Evolutionary conservation across 2,888 invertebrate species (phyloP), one percentile per base, ranked within the genome.

Genomic region (Drosophila imparisetae): DNA sequence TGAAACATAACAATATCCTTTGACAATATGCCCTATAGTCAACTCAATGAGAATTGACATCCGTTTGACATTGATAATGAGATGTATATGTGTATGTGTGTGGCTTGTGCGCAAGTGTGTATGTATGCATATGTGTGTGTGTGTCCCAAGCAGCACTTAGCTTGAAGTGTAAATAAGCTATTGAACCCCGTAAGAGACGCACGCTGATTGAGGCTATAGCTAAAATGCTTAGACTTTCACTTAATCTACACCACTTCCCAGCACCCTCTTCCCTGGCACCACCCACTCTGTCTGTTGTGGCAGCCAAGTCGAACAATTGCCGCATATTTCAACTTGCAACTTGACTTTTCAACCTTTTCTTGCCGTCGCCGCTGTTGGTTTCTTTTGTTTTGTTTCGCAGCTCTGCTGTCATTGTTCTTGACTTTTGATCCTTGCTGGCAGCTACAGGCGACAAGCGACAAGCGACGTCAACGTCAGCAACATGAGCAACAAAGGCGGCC

Each of bases 1-100:
- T 80, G 84, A 86, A 88, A 79, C 86, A 86, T 87, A 87, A 86
- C 84, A 87, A 86, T 86, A 87, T 87, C 87, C 86, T 87, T 86
- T 86, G 81, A 83, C 83, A 83, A 82, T 83, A 87, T 86, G 67
- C 65, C 86, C 86, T 80, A 83, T 87, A 85, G 87, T 83, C 85
- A 80, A 77, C 76, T 83, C 73, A 85, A 71, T 83, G 86, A 82
- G 68, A 67, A 86, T 86, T 87, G 86, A 87, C 84, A 88, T 81
- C 81, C 86, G 85, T 86, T 84, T 86, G 86, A 86, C 86, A 85
- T 85, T 81, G 86, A 86, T 86, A 86, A 86, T 84, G 81, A 83
- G 79, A 76, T 76, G 79, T 75, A 75, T 42, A 64, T 49, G 49
- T 65, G 30, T 61, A 38, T 53, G 36, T 27, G 59, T 32, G 34